Percentiles rank a stretch among this genome's conserved stretches.
phyloP scores from a whole-genome alignment of 2,888 invertebrate genomes.

The Psylliodes chrysocephalus region DNA sequence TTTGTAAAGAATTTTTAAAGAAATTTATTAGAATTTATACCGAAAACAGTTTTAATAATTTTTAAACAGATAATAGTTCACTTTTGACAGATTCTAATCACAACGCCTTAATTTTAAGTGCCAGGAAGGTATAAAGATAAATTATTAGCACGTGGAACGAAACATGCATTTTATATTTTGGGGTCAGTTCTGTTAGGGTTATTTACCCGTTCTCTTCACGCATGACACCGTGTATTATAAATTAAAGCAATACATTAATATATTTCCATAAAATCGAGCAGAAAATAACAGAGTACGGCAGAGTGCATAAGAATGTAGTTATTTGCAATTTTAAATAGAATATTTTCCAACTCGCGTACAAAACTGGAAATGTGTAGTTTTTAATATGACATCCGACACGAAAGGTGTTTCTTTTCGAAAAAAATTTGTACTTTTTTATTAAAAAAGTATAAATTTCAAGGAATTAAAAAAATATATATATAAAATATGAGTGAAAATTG shows the following conservation, averaged over 20 bases:
- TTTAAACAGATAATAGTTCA: too few relatives aligned
- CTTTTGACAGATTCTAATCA: too few relatives aligned
- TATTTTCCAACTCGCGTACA: neutral
- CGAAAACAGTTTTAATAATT: too few relatives aligned
- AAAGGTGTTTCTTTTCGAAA: too few relatives aligned
- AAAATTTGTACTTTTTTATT: too few relatives aligned
- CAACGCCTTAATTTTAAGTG: too few relatives aligned
- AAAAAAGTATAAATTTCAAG: too few relatives aligned
- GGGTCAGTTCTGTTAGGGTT: conserved; percentile 24
- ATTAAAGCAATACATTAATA: conserved; percentile 35
- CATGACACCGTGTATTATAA: conserved; percentile 25
- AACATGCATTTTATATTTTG: conserved; percentile 19
- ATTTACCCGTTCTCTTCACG: conserved; percentile 28
- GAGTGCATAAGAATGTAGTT: conserved; percentile 30
- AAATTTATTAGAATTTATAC: too few relatives aligned
- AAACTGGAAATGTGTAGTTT: conserved; percentile 2
- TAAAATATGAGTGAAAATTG: too few relatives aligned
- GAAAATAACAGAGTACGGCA: conserved; percentile 35
- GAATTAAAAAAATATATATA: too few relatives aligned
- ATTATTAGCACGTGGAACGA: conserved; percentile 1
- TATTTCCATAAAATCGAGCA: conserved; percentile 32
- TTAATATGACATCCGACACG: neutral
- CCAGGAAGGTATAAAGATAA: too few relatives aligned
- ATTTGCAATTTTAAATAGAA: conserved; percentile 39
- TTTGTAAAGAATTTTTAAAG: too few relatives aligned